These are phyloP conservation scores for Hippocampus mohnikei DNA, from an alignment of 2,113 vertebrate genomes.

Conservation along the genomic window DNA sequence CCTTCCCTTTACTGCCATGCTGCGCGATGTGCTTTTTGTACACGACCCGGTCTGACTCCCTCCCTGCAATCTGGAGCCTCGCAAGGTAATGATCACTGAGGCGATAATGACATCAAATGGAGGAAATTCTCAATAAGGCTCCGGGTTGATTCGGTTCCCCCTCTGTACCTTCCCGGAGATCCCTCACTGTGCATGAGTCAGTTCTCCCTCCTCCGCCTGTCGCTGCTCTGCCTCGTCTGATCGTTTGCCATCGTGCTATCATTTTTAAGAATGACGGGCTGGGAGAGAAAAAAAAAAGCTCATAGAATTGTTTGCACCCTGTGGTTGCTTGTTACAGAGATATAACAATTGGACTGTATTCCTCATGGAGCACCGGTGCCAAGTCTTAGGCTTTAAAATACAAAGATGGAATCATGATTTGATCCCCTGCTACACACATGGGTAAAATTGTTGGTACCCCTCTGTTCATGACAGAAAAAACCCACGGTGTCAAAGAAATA, in stretches of 20 bases:
- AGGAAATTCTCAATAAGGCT: constrained; percentile 63
- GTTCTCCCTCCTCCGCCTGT: constrained; percentile 22
- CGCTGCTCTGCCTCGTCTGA: not conserved
- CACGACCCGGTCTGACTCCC: not conserved
- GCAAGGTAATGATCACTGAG: constrained; percentile 41
- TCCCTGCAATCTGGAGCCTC: constrained; percentile 20
- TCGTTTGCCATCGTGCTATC: not conserved
- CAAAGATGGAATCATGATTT: too few relatives aligned
- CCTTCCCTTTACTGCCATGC: not conserved
- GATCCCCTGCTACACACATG: too few relatives aligned
- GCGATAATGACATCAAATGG: constrained; percentile 60
- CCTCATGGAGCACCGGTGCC: too few relatives aligned
- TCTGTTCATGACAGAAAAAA: too few relatives aligned
- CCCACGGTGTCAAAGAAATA: too few relatives aligned
- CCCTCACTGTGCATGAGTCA: constrained; percentile 57
- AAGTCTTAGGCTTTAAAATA: too few relatives aligned
- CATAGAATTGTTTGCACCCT: not conserved
- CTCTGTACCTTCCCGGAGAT: constrained; percentile 30
- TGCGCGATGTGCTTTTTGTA: not conserved
- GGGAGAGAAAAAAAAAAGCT: not conserved
- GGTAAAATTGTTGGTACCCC: too few relatives aligned
- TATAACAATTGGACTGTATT: not conserved
- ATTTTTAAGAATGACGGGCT: not conserved
- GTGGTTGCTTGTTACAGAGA: not conserved
- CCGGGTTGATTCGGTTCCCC: constrained; percentile 56